Evolutionary conservation across 1,140 invertebrate species (phyloP).

Genomic region (Heliconius melpomene): DNA sequence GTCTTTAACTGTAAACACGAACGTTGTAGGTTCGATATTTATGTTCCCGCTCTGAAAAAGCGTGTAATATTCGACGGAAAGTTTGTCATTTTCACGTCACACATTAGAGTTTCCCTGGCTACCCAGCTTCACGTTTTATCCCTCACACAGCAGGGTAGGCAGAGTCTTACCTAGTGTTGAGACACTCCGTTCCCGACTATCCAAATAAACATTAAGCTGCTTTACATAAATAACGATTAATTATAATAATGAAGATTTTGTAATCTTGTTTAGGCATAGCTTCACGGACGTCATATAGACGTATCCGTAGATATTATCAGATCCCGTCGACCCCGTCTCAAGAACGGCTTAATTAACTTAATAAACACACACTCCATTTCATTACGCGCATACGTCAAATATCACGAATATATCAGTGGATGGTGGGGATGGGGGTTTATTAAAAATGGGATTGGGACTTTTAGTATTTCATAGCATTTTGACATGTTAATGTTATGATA

Average conservation of each 20-base stretch:
- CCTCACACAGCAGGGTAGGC: no score
- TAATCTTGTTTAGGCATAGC: neutral
- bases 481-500: no score
- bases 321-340: conserved; percentile 28
- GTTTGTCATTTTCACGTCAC: no score
- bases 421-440: neutral
- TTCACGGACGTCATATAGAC: neutral
- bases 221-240: neutral
- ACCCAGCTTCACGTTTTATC: neutral
- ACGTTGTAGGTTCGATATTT: no score
- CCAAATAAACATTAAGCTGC: neutral
- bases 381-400: conserved; percentile 77
- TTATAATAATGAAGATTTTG: neutral
- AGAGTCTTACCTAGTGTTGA: neutral
- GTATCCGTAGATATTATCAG: conserved; percentile 20
- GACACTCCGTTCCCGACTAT: neutral
- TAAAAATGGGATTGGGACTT: neutral
- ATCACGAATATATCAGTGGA: conserved; percentile 49
- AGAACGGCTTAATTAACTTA: conserved; percentile 76
- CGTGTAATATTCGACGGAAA: no score
- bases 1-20: no score
- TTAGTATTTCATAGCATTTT: no score
- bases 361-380: conserved; percentile 78
- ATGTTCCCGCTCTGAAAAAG: no score
- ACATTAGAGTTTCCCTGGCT: no score